phyloP scores from a whole-genome alignment of 2,888 invertebrate species.

The Drosophila lacicola region DNA sequence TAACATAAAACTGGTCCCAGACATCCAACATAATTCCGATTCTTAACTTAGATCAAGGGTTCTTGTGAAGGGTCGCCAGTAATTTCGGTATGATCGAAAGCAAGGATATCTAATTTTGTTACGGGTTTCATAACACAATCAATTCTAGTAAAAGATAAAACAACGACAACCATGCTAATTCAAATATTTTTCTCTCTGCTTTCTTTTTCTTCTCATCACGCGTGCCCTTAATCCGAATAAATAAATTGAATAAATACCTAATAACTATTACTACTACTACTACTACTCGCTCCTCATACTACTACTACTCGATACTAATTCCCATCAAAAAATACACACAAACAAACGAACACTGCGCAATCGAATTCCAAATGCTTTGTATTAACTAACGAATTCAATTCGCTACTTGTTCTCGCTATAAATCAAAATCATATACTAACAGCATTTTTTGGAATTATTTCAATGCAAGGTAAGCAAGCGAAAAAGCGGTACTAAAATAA shows the following conservation, averaged over 20 bases:
- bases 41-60: not conserved
- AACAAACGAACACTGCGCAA: constrained; percentile 42
- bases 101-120: constrained; percentile 13
- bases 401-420: constrained; percentile 54
- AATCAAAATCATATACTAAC: constrained; percentile 85
- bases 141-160: constrained; percentile 40
- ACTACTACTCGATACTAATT: constrained; percentile 64
- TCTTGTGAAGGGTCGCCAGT: constrained; percentile 54
- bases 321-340: constrained; percentile 29
- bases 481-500: constrained; percentile 75
- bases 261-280: constrained; percentile 42
- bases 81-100: constrained; percentile 53
- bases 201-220: constrained; percentile 83
- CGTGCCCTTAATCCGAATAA: constrained; percentile 70
- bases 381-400: constrained; percentile 49
- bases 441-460: constrained; percentile 99
- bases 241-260: constrained; percentile 38
- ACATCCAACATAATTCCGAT: constrained; percentile 11
- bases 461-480: constrained; percentile 97
- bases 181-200: constrained; percentile 81
- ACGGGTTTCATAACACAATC: constrained; percentile 41
- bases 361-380: constrained; percentile 69
- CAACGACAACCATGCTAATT: constrained; percentile 76
- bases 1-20: constrained; percentile 5
- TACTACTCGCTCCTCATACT: constrained; percentile 52